Base-by-base conservation (phyloP, 2,888 invertebrate genomes). In the Papilio demoleus region DNA sequence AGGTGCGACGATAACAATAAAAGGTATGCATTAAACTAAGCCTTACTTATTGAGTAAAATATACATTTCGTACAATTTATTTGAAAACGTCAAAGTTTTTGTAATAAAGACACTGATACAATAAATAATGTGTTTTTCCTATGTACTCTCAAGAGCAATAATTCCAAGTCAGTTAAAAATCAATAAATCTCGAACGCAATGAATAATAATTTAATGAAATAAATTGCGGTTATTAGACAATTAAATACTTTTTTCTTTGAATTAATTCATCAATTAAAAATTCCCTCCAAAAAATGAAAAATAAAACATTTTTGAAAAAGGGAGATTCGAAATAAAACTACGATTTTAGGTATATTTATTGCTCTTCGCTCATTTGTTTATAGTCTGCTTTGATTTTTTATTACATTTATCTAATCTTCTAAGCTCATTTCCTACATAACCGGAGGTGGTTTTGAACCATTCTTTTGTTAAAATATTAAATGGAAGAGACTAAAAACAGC, bases 1-100 rank as follows among this genome's bases (percentile, higher is more conserved):
- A 74, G 71, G 70, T 70, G 74, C 64, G 70, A 71, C 73, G 61
- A 69, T 68, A 71, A 70, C 53, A 70, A 74, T 70, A 67, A 67
- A 63, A 70, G 70, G 65, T 70, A n/a, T n/a, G 1, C 6, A 53
- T 1, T n/a, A 53, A 27, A 53, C 53, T 6, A 50, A 27, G 27
- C 19, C 45, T 19, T 45, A 11, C 9, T 2, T 3, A 5, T 45
- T 19, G 19, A 11, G 14, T 50, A 22, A 47, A 47, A 11, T 47
- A 47, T 42, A n/a, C n/a, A n/a, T 17, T 42, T 42, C n/a, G 42
- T 19, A 45, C 11, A 50, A 24, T 19, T 14, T n/a, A 17, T 17
- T 42, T 42, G 5, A 42, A 42, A 42, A 17, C 42, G 8, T 42
- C 12, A 38, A 38, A 38, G 38, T 12, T 4, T 14, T 14, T 8